Evolutionary conservation across 2,113 vertebrate genomes (phyloP).

Genomic region (Corvus cornix): DNA sequence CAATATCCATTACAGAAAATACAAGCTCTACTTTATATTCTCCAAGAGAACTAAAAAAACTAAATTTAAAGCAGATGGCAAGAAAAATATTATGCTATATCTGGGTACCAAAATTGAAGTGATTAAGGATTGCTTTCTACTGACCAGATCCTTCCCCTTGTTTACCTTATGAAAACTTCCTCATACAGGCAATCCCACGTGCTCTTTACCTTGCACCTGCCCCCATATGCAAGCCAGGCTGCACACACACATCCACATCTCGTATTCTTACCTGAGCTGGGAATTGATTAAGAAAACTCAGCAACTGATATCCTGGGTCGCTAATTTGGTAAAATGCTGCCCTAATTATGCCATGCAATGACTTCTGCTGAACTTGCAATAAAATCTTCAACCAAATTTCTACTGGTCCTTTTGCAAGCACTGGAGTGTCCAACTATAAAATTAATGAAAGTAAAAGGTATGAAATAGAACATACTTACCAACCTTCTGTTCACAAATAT

Average conservation of each 20-base stretch:
- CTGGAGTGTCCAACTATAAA: conserved; percentile 77
- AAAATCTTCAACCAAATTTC: conserved; percentile 84
- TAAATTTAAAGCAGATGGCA: neutral
- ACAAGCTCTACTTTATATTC: neutral
- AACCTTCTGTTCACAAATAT: neutral
- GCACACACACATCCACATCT: neutral
- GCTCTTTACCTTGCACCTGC: neutral
- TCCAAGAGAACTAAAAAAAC: neutral
- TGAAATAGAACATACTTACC: neutral
- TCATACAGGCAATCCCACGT: neutral
- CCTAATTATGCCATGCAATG: conserved; percentile 82
- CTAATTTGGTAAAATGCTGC: conserved; percentile 77
- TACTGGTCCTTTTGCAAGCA: conserved; percentile 84
- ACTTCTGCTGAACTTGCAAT: conserved; percentile 77
- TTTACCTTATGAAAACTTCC: neutral
- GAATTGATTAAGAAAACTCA: conserved; percentile 80
- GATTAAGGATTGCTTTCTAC: neutral
- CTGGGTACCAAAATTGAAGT: neutral
- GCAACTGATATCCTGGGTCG: conserved; percentile 79
- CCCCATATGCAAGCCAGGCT: neutral
- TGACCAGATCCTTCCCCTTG: neutral
- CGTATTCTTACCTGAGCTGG: conserved; percentile 81
- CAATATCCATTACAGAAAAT: neutral
- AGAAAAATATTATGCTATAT: neutral
- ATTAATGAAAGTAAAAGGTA: neutral